Percentiles rank a stretch among this genome's conserved stretches.
Conservation (phyloP, 2,113 vertebrate genomes). For the Ceyx margarethae region DNA sequence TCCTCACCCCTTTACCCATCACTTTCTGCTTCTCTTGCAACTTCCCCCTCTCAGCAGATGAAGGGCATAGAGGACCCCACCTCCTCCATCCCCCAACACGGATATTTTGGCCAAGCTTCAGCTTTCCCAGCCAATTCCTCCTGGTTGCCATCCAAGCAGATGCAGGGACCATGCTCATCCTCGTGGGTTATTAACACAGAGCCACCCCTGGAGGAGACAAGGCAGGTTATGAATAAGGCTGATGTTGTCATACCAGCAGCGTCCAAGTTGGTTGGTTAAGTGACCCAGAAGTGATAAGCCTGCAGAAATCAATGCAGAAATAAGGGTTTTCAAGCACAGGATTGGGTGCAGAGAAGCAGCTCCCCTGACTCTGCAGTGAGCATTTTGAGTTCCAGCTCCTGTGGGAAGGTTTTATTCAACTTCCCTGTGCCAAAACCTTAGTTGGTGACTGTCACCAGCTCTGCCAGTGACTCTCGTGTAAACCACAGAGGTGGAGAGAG, state of each 20-base stretch:
- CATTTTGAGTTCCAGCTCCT: not conserved
- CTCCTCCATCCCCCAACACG: not conserved
- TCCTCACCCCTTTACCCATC: not conserved
- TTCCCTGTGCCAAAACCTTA: not conserved
- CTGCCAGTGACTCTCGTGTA: not conserved
- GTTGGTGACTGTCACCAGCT: not conserved
- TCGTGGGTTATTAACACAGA: not conserved
- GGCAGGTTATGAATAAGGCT: not conserved
- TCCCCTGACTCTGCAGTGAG: fast-evolving
- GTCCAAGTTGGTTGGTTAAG: not conserved
- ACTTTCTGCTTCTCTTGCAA: not conserved
- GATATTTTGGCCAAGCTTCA: not conserved
- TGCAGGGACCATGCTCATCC: fast-evolving
- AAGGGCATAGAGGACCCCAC: not conserved
- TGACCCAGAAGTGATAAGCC: not conserved
- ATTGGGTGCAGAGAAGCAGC: not conserved
- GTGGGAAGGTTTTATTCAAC: not conserved
- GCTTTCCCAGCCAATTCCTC: not conserved
- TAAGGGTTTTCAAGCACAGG: not conserved
- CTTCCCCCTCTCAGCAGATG: not conserved
- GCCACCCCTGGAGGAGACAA: not conserved
- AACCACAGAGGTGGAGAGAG: not conserved
- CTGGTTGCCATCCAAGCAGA: not conserved
- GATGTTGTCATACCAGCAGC: not conserved
- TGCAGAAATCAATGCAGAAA: not conserved